Base-by-base conservation (phyloP, 2,888 invertebrate genomes). In the Horisme vitalbata region DNA sequence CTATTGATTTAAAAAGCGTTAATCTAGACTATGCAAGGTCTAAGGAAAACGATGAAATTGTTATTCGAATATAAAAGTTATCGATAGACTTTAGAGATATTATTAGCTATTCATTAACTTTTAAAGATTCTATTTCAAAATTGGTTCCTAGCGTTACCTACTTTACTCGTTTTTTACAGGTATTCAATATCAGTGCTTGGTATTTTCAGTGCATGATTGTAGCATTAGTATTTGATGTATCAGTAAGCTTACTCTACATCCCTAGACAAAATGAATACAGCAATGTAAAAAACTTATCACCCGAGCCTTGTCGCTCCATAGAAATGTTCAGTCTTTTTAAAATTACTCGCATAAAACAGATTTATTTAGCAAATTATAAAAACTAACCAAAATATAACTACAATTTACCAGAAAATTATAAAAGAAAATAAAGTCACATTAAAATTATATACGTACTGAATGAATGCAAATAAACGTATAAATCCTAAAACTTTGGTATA, bases 321-420 rank as follows among this genome's bases (percentile, higher is more conserved):
- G 18, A 27, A 11, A 36, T 24, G 21, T 21, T 43, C 28, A 30
- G 41, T 35, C 21, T 28, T 30, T n/a, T 11, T 26, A 8, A 35
- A 15, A 20, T 27, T 28, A 28, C 37, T 10, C 9, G 15, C 2
- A n/a, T 23, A 23, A 1, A 18, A 11, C 36, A 36, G 18, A 27
- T 3, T 21, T 21, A 11, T 11, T 6, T 33, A 3, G 12, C 33
- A 20, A 5, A 5, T 10, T 2, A 11, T 10, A n/a, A n/a, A n/a
- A n/a, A n/a, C n/a, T n/a, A n/a, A n/a, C n/a, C n/a, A n/a, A n/a
- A n/a, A n/a, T n/a, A n/a, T n/a, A n/a, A n/a, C n/a, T n/a, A n/a
- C n/a, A n/a, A n/a, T n/a, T n/a, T n/a, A n/a, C n/a, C n/a, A n/a
- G n/a, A n/a, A n/a, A n/a, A n/a, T n/a, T n/a, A n/a, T n/a, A n/a